These are phyloP conservation scores for Alauda arvensis DNA, from an alignment of 2,797 vertebrate genomes.

Conservation along the genomic window DNA sequence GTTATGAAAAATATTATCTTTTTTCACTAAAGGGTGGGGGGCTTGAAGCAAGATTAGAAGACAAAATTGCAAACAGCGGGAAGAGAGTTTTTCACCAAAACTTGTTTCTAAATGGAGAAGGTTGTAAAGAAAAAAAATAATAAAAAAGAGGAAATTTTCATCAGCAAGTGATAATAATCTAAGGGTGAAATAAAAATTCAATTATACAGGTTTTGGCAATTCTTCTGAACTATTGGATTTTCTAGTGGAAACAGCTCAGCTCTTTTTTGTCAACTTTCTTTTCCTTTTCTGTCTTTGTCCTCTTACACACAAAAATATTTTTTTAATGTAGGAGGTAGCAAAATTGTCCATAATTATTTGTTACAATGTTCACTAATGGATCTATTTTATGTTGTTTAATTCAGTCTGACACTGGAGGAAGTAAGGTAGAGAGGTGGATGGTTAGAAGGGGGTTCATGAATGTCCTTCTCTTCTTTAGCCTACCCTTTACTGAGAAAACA, in stretches of 20 bases:
- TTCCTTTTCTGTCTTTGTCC: background rate
- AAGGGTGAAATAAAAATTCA: background rate
- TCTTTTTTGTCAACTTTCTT: background rate
- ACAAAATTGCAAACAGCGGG: background rate
- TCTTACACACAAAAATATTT: background rate
- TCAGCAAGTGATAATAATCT: background rate
- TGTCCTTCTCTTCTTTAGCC: background rate
- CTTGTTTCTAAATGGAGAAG: background rate
- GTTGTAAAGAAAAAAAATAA: background rate
- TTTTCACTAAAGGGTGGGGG: fast-evolving
- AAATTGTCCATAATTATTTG: background rate
- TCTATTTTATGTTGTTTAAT: background rate
- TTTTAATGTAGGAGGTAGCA: too few species aligned
- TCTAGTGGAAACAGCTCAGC: background rate
- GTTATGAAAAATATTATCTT: background rate
- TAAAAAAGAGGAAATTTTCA: background rate
- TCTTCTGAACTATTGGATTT: background rate
- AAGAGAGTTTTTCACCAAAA: background rate
- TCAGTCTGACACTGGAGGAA: background rate
- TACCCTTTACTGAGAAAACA: background rate
- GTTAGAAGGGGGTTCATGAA: background rate
- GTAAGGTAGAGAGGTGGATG: background rate
- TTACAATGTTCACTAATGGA: background rate
- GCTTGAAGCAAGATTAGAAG: background rate
- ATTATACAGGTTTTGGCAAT: background rate